These are phyloP conservation scores for Arctocebus calabarensis DNA, from an alignment of 2,797 vertebrate species.

Conservation along the genomic window DNA sequence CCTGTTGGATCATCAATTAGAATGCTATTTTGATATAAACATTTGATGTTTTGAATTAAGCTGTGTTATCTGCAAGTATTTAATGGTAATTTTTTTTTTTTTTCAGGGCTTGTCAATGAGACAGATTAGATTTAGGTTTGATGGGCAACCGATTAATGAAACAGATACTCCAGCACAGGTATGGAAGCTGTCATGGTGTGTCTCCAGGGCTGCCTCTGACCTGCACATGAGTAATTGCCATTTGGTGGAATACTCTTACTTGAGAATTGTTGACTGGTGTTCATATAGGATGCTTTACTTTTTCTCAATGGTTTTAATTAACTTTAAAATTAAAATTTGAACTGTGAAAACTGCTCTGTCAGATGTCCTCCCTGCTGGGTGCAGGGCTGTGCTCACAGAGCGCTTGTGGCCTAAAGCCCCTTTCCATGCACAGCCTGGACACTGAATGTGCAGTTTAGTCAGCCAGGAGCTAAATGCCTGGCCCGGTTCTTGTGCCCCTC, in stretches of 20 bases:
- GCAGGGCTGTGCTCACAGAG: not conserved
- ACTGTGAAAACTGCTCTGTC: not conserved
- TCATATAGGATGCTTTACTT: accelerated
- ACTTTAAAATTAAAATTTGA: not conserved
- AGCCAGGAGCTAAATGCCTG: accelerated
- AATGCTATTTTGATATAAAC: not conserved
- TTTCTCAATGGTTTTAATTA: not conserved
- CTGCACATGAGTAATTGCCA: accelerated
- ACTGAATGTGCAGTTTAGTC: not conserved
- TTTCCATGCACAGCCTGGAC: not conserved
- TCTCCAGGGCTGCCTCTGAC: accelerated
- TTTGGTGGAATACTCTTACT: not conserved
- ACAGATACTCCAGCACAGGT: constrained; percentile 96
- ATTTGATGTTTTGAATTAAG: not conserved
- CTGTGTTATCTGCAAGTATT: not conserved
- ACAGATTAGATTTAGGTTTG: constrained; percentile 95
- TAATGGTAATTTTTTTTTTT: not conserved
- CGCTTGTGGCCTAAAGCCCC: no score
- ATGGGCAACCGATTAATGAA: constrained; percentile 96
- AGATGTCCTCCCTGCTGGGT: not conserved
- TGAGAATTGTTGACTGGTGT: not conserved
- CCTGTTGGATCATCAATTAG: accelerated
- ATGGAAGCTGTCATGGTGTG: constrained; percentile 33
- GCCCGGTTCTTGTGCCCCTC: not conserved
- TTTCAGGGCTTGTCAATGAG: constrained; percentile 94